Evolutionary conservation across 2,797 vertebrate genomes (phyloP), one percentile per base, ranked within the genome.

Genomic region (Lepidocolaptes lacrymiger): DNA sequence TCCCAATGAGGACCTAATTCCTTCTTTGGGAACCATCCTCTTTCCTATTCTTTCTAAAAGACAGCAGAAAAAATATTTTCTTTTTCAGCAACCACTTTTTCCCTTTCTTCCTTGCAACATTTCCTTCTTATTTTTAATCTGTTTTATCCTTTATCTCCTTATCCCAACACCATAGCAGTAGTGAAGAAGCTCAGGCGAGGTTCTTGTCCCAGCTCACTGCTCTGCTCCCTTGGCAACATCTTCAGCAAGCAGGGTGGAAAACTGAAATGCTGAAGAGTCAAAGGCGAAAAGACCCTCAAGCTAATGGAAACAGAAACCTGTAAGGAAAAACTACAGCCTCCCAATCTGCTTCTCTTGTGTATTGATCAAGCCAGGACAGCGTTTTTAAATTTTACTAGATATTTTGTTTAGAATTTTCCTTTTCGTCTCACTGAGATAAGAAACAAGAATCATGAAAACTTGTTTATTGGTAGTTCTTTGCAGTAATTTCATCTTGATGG

Each of bases 131-230:
- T 37, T 17, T 72, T 59, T 56, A 52, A 52, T 78, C 17, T 37
- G 32, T 81, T 77, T 66, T 26, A 37, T 66, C 30, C 20, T 73
- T 66, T 85, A 46, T 48, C 15, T 82, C 46, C 59, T 59, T 72
- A 32, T 16, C 37, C 12, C 41, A 58, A 24, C 14, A 36, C 24
- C 0, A 2, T n/a, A 51, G 58, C 66, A 58, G 1, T 0, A 0
- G 1, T 49, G 28, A 59, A 84, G 36, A 46, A 59, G 30, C 48
- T 63, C 24, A 48, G 62, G 32, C 66, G 37, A 56, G 52, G 32
- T 23, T 32, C 24, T 44, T 79, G 23, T 52, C 37, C 54, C 63
- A 68, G 46, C 30, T 85, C 48, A 12, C 28, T 44, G 21, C 34
- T 82, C 55, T 91, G 74, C 62, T 71, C 28, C 22, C 14, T 34